phyloP scores from a whole-genome alignment of 2,797 vertebrate species.

The Selene dorsalis region DNA sequence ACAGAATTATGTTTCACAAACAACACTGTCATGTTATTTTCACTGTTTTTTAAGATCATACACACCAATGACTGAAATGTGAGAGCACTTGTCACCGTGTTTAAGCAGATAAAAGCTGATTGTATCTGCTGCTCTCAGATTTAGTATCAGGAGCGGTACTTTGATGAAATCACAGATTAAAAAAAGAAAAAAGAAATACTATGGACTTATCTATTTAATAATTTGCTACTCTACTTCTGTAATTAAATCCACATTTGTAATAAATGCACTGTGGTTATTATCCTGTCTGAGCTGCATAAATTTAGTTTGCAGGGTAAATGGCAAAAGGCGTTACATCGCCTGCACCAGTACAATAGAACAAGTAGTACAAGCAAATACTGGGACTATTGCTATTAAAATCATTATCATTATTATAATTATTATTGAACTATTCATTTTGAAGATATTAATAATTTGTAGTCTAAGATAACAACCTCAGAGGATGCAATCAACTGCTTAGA shows the following conservation, averaged over 20 bases:
- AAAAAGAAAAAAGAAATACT: constrained; percentile 39
- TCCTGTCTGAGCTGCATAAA: constrained; percentile 51
- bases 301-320: constrained; percentile 53
- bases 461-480: constrained; percentile 6
- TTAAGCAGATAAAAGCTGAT: constrained; percentile 56
- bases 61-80: constrained; percentile 61
- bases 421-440: constrained; percentile 7
- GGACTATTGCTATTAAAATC: not conserved
- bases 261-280: constrained; percentile 62
- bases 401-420: not conserved
- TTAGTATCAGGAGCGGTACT: constrained; percentile 29
- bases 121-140: constrained; percentile 41
- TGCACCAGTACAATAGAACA: constrained; percentile 16
- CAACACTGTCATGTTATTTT: constrained; percentile 63
- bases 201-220: constrained; percentile 28
- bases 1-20: constrained; percentile 56
- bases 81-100: constrained; percentile 55
- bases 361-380: constrained; percentile 1
- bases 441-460: constrained; percentile 21
- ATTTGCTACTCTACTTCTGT: constrained; percentile 43
- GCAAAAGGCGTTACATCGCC: constrained; percentile 23
- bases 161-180: constrained; percentile 48
- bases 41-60: constrained; percentile 59
- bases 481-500: constrained; percentile 29
- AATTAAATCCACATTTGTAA: constrained; percentile 76